phyloP scores from a whole-genome alignment of 2,888 invertebrate genomes.

The Carabus problematicus region DNA sequence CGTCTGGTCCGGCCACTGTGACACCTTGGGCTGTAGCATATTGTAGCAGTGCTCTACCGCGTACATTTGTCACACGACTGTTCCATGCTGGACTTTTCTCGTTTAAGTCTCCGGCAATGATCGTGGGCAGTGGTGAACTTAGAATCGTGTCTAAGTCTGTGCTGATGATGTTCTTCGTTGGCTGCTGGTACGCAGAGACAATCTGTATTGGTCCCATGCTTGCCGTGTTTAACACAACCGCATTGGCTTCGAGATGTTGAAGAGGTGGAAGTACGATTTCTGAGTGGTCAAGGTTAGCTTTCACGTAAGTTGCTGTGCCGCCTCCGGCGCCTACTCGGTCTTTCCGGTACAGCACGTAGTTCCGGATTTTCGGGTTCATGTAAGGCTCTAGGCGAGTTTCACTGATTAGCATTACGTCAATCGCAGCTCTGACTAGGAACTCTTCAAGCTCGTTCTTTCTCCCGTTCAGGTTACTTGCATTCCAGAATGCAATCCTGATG shows the following conservation, averaged over 20 bases:
- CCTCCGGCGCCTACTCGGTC: not conserved
- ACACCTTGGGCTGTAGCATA: too few species aligned
- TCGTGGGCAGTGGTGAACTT: too few species aligned
- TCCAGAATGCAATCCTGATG: not conserved
- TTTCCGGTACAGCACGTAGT: not conserved
- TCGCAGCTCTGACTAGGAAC: not conserved
- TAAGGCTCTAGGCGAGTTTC: not conserved
- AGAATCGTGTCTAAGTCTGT: too few species aligned
- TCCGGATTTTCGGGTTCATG: not conserved
- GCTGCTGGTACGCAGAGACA: not conserved
- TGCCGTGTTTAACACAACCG: not conserved
- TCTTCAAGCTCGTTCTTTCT: not conserved
- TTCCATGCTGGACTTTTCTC: too few species aligned
- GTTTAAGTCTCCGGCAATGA: too few species aligned
- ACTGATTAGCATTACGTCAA: constrained; percentile 3
- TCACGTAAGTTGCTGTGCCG: not conserved
- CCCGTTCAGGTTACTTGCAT: not conserved
- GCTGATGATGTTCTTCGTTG: too few species aligned
- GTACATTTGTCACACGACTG: too few species aligned
- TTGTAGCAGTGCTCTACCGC: too few species aligned
- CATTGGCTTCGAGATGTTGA: not conserved
- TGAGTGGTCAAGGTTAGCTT: not conserved
- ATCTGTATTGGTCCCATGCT: not conserved
- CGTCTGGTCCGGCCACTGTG: too few species aligned
- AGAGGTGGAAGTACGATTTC: not conserved